Conservation (phyloP, 2,888 invertebrate genomes). For the Ganaspis brasiliensis region DNA sequence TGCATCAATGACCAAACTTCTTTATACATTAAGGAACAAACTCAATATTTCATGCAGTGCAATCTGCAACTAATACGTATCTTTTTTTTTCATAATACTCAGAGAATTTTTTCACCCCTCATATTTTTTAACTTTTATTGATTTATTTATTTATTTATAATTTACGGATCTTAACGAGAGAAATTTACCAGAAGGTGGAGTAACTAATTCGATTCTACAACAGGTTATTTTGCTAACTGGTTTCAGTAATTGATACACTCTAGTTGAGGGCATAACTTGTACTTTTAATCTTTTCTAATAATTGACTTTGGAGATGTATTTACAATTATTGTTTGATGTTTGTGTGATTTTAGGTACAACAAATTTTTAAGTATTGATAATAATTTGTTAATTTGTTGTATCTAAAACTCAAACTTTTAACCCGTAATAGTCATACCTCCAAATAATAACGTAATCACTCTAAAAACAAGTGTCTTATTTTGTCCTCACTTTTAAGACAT, state of each 20-base stretch:
- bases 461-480: too few species aligned
- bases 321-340: not conserved
- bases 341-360: too few species aligned
- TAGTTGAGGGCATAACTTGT: slow-evolving; percentile 12
- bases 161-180: slow-evolving; percentile 25
- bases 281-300: not conserved
- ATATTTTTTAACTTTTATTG: not conserved
- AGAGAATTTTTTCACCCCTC: not conserved
- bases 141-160: not conserved
- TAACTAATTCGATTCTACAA: slow-evolving; percentile 28
- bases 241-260: slow-evolving; percentile 35
- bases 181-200: slow-evolving; percentile 30
- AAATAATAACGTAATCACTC: too few species aligned
- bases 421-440: too few species aligned
- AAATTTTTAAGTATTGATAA: too few species aligned
- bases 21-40: not conserved
- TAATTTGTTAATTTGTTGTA: too few species aligned
- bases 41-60: too few species aligned
- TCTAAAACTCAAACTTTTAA: too few species aligned
- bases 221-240: slow-evolving; percentile 39
- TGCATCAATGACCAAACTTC: too few species aligned
- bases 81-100: too few species aligned
- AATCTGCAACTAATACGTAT: too few species aligned
- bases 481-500: too few species aligned
- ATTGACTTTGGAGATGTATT: slow-evolving; percentile 24